Conservation (phyloP, 2,797 vertebrate species). For the Typhlichthys subterraneus region DNA sequence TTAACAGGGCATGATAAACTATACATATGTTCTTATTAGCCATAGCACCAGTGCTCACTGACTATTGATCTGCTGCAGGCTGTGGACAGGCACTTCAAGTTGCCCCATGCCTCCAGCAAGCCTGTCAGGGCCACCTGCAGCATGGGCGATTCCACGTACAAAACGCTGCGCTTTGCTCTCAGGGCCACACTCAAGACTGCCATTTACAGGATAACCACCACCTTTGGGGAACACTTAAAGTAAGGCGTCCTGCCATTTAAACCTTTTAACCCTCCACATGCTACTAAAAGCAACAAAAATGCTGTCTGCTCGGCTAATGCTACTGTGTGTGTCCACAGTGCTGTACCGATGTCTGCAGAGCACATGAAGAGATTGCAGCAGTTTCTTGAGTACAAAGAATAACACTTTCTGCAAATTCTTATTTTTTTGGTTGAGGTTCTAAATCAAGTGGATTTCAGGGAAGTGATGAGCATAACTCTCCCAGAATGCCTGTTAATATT, state of each 20-base stretch:
- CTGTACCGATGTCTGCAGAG: slow-evolving; percentile 90
- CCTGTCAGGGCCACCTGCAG: slow-evolving; percentile 77
- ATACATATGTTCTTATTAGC: no score
- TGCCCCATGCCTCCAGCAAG: slow-evolving; percentile 95
- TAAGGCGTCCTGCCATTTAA: slow-evolving; percentile 66
- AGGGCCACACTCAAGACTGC: slow-evolving; percentile 92
- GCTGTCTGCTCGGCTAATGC: background rate
- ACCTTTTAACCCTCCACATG: background rate
- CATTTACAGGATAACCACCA: slow-evolving; percentile 92
- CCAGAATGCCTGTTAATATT: slow-evolving; percentile 54
- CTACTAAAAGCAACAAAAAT: background rate
- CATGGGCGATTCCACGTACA: slow-evolving; percentile 88
- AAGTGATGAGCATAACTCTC: slow-evolving; percentile 23
- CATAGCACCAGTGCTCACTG: no score
- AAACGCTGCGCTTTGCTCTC: slow-evolving; percentile 92
- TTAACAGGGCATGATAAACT: no score
- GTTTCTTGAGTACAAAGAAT: slow-evolving; percentile 96
- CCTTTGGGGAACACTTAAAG: slow-evolving; percentile 93
- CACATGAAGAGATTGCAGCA: slow-evolving; percentile 94
- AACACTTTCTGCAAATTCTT: slow-evolving; percentile 37
- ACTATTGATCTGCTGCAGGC: slow-evolving; percentile 74
- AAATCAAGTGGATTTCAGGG: slow-evolving; percentile 11
- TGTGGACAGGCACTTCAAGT: slow-evolving; percentile 94
- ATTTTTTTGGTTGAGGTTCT: slow-evolving; percentile 18
- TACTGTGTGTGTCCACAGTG: slow-evolving; percentile 68